A percentile compares a stretch with the other conserved stretches of the same genome.
Conservation (phyloP, 2,113 vertebrate species). For the Murina feae region DNA sequence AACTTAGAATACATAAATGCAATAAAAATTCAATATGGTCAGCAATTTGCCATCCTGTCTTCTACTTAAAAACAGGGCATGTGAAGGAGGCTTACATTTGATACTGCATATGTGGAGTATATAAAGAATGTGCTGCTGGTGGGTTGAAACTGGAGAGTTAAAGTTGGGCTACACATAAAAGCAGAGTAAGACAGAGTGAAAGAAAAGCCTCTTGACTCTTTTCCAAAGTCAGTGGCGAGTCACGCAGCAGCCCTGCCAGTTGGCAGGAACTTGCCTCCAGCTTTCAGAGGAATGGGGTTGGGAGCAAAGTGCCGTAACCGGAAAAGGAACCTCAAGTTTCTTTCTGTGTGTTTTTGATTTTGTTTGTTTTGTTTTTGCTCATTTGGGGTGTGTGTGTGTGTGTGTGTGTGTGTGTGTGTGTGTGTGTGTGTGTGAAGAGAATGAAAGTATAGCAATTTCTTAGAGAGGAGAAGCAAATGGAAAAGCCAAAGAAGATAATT, state of each 20-base stretch:
- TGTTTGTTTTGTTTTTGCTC: too few species aligned
- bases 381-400: too few species aligned
- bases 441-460: background rate
- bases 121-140: background rate
- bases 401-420: background rate
- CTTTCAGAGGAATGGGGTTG: background rate
- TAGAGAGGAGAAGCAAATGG: background rate
- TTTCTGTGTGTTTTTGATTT: too few species aligned
- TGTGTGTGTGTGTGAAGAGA: background rate
- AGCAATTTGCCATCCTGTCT: background rate
- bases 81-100: background rate
- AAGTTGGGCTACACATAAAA: background rate
- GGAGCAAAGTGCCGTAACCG: background rate
- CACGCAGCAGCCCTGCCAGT: background rate
- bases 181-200: background rate
- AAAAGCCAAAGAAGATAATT: background rate
- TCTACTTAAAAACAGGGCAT: background rate
- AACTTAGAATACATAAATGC: background rate
- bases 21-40: background rate
- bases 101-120: background rate
- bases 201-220: background rate
- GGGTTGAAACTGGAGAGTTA: conserved; percentile 9
- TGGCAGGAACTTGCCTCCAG: background rate
- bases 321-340: background rate
- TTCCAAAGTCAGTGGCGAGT: background rate